phyloP scores from a whole-genome alignment of 2,113 vertebrate genomes.

The Leucosticte australis region DNA sequence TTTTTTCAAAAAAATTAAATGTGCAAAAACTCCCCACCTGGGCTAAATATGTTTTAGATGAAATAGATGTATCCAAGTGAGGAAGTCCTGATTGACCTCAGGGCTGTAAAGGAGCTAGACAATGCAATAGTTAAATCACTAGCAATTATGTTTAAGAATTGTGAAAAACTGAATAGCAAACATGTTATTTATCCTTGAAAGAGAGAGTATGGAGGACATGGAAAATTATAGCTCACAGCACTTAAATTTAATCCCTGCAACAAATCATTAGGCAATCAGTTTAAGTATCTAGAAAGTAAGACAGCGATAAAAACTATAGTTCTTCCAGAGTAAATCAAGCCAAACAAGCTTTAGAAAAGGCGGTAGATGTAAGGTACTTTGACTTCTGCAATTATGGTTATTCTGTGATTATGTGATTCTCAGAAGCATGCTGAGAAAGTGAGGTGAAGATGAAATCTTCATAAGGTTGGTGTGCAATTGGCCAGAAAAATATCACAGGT shows the following conservation, averaged over 20 bases:
- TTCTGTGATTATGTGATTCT: neutral
- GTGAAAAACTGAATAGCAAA: neutral
- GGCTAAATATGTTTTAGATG: neutral
- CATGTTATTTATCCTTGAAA: constrained; percentile 11
- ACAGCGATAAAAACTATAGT: neutral
- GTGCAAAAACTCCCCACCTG: accelerated
- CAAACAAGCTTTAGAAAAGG: neutral
- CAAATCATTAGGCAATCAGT: constrained; percentile 9
- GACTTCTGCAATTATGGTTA: neutral
- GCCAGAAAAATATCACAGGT: neutral
- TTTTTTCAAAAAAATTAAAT: neutral
- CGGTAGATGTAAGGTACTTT: neutral
- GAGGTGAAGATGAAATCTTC: neutral
- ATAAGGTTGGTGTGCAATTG: neutral
- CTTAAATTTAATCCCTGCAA: constrained; percentile 11
- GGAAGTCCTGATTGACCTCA: neutral
- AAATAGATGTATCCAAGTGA: neutral
- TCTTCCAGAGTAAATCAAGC: neutral
- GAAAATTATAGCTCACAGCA: neutral
- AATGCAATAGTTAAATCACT: neutral
- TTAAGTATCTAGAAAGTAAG: neutral
- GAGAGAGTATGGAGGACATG: neutral
- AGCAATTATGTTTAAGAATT: neutral
- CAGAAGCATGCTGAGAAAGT: neutral
- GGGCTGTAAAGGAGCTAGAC: neutral